A percentile compares a stretch with the other conserved stretches of the same genome.
phyloP scores from a whole-genome alignment of 1,140 invertebrate genomes.

The Nixonia krombeini region DNA sequence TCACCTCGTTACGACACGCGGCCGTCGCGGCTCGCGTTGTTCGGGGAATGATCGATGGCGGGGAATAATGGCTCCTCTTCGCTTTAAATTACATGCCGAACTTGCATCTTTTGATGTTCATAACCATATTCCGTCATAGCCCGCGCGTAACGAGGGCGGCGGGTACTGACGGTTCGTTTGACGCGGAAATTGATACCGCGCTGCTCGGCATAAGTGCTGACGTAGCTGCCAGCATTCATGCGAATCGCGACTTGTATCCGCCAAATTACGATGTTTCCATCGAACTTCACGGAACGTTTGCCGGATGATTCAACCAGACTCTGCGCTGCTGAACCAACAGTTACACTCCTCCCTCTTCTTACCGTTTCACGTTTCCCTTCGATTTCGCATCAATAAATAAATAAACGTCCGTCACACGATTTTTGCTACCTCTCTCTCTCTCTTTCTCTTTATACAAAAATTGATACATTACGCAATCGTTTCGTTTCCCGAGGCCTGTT shows the following conservation, averaged over 20 bases:
- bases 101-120: constrained; percentile 52
- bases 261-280: constrained; percentile 31
- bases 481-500: no score
- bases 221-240: constrained; percentile 38
- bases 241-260: constrained; percentile 38
- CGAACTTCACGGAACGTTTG: background rate
- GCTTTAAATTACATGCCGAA: constrained; percentile 49
- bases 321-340: no score
- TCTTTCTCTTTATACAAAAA: no score
- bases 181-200: constrained; percentile 52
- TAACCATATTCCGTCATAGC: constrained; percentile 47
- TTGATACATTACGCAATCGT: no score
- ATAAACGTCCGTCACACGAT: no score
- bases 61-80: constrained; percentile 39
- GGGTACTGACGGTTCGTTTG: constrained; percentile 48
- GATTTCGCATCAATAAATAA: no score
- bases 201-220: constrained; percentile 36
- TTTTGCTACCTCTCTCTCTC: no score
- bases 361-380: no score
- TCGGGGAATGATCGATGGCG: constrained; percentile 41
- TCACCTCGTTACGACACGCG: constrained; percentile 6
- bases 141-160: constrained; percentile 43
- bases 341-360: no score
- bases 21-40: constrained; percentile 21
- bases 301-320: background rate